Evolutionary conservation across 2,113 vertebrate species (phyloP), one percentile per base, ranked within the genome.

Genomic region (Carettochelys insculpta): DNA sequence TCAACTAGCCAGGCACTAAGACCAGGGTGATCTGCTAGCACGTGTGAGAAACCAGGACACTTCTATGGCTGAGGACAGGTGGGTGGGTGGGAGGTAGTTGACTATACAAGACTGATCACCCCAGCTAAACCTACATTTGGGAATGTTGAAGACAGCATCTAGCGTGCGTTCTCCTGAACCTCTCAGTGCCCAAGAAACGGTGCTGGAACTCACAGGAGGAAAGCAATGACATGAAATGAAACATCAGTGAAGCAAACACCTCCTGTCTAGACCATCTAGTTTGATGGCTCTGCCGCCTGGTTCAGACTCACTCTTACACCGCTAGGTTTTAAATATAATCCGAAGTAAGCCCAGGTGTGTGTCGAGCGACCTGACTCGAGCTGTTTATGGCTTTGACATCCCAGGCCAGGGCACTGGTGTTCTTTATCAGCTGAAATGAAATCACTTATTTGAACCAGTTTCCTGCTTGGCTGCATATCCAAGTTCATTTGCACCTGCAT

Each of bases 401-500:
- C 41, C 73, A 45, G 19, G 50, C 19, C 27, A 1, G 0, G 1
- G 22, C 20, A 77, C 10, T 87, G 17, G 43, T 11, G 11, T 27
- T 52, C 51, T 4, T 6, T 20, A 48, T 75, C 82, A 16, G 2
- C 0, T 50, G 82, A 43, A 84, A 31, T 43, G 84, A 92, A 88
- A 78, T 94, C 90, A 25, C 11, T 29, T 11, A 12, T 31, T 43
- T 25, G 79, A 80, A 51, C 8, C 10, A 1, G 84, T 80, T 94
- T 75, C 83, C 76, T 20, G 51, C 14, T 90, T 89, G 80, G 81
- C 80, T 87, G 93, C 94, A 91, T 82, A 58, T 82, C 86, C 82
- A 76, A 88, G 93, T 85, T 91, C 95, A 81, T 90, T 78, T 84
- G 85, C 95, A 90, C 90, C 85, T 61, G 86, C 86, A 90, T 95